Conservation (phyloP, 2,113 vertebrate genomes). For the Nothobranchius furzeri region DNA sequence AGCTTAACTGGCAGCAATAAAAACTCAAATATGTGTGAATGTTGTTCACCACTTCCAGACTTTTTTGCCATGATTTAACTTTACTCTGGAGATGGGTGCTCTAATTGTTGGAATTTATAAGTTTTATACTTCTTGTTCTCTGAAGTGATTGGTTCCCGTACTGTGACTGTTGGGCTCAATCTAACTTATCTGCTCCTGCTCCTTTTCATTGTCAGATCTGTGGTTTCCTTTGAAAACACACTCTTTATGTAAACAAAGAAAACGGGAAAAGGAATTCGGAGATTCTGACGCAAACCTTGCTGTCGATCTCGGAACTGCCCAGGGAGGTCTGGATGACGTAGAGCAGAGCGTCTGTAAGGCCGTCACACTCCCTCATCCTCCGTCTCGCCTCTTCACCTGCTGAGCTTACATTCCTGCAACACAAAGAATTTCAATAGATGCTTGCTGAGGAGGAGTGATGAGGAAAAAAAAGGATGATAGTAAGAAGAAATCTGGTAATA, state of each 20-base stretch:
- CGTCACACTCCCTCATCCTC: constrained; percentile 97
- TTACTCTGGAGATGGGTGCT: too few relatives aligned
- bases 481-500: too few relatives aligned
- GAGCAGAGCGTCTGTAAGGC: constrained; percentile 95
- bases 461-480: constrained; percentile 32
- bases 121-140: too few relatives aligned
- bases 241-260: constrained; percentile 1
- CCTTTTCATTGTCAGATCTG: not conserved
- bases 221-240: constrained; percentile 11
- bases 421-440: constrained; percentile 21
- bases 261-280: too few relatives aligned
- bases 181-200: too few relatives aligned
- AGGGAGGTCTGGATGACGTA: constrained; percentile 97
- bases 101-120: too few relatives aligned
- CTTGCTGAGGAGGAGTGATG: constrained; percentile 24
- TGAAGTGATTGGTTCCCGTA: too few relatives aligned
- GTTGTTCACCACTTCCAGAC: too few relatives aligned
- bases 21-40: too few relatives aligned
- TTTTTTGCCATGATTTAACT: too few relatives aligned
- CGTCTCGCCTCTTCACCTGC: constrained; percentile 97
- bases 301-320: constrained; percentile 98
- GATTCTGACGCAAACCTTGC: constrained; percentile 86
- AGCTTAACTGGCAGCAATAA: too few relatives aligned
- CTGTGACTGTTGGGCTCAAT: too few relatives aligned
- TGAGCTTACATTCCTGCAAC: constrained; percentile 96